Conservation (phyloP, 2,113 vertebrate species). For the Epinephelus moara region DNA sequence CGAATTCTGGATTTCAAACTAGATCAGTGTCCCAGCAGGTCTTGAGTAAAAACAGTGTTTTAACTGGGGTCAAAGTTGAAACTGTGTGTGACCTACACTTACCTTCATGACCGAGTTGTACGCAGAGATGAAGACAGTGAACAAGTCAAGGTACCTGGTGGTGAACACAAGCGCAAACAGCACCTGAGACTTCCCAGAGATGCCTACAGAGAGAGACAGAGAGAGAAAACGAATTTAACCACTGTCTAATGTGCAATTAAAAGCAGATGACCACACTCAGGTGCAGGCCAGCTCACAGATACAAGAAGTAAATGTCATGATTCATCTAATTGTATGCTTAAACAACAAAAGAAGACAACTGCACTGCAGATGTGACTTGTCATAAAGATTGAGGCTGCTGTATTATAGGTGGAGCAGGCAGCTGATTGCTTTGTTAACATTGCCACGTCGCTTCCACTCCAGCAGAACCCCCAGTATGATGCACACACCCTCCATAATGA, state of each 20-base stretch:
- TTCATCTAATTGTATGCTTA: not conserved
- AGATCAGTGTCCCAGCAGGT: not conserved
- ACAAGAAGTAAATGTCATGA: not conserved
- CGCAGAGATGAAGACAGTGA: constrained; percentile 81
- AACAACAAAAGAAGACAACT: not conserved
- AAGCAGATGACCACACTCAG: not conserved
- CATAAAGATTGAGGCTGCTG: not conserved
- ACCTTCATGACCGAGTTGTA: constrained; percentile 89
- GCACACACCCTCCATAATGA: not conserved
- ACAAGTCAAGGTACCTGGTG: constrained; percentile 86
- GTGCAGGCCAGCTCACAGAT: not conserved
- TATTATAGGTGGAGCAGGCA: constrained; percentile 8
- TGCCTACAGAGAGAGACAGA: constrained; percentile 56
- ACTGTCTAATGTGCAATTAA: not conserved
- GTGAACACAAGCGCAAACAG: constrained; percentile 87
- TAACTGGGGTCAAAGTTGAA: too few species aligned
- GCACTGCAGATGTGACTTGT: not conserved
- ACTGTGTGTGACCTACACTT: not conserved
- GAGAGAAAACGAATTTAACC: not conserved
- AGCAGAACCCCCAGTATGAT: not conserved
- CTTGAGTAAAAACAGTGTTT: not conserved
- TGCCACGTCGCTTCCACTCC: constrained; percentile 73
- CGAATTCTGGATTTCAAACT: not conserved
- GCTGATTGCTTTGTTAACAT: constrained; percentile 5
- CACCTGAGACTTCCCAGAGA: constrained; percentile 88